Percentiles rank a stretch among this genome's conserved stretches.
Conservation (phyloP, 2,113 vertebrate species). For the Bubo bubo region DNA sequence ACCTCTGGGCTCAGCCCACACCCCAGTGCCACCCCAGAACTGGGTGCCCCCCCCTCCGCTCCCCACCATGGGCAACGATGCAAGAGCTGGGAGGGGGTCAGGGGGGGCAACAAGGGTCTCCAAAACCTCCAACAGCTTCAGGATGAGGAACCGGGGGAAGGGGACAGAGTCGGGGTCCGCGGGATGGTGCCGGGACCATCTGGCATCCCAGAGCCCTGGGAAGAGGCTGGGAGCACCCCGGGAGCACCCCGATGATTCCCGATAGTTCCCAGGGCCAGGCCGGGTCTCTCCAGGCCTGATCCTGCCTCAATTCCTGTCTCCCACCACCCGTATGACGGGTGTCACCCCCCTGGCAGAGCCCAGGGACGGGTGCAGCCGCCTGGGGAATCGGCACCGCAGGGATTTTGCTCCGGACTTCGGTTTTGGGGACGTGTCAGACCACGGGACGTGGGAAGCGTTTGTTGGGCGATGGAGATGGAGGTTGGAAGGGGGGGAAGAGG, state of each 20-base stretch:
- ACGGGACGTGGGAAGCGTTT: accelerated
- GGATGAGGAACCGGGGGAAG: background rate
- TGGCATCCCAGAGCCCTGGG: background rate
- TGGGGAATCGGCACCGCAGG: accelerated
- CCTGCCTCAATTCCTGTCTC: background rate
- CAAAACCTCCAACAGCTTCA: background rate
- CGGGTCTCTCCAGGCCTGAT: background rate
- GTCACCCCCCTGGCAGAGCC: background rate
- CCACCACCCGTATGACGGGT: background rate
- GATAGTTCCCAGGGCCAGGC: background rate
- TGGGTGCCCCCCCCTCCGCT: background rate
- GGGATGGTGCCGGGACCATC: background rate
- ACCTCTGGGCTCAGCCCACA: background rate
- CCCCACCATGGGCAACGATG: background rate
- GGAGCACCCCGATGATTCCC: background rate
- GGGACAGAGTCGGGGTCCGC: background rate
- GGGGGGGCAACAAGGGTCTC: background rate
- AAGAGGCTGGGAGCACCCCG: background rate
- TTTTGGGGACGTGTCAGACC: background rate
- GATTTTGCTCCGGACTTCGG: background rate
- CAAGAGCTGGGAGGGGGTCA: background rate
- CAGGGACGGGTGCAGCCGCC: accelerated
- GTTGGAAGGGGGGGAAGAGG: background rate
- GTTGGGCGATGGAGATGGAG: background rate
- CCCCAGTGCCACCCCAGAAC: background rate